Evolutionary conservation across 2,113 vertebrate species (phyloP), one percentile per base, ranked within the genome.

Genomic region (Lycaon pictus): DNA sequence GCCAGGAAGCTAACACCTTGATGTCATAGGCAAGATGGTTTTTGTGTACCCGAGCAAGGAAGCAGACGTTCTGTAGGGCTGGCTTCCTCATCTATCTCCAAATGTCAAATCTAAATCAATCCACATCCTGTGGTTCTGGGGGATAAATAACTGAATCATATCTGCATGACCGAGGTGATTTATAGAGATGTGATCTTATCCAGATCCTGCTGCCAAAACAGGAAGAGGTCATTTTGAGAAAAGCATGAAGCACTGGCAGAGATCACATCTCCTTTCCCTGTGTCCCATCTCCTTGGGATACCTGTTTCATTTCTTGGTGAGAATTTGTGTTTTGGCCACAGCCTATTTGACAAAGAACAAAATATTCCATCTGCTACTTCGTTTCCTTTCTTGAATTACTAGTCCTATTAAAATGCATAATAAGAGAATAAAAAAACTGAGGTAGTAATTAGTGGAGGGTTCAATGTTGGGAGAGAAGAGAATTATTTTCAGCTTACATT

Each of bases 381-480:
- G 23, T 74, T 93, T 93, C 65, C 65, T 93, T 37, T 72, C 82
- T 92, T 90, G 72, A 53, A 85, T 96, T 84, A 35, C 20, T 63
- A 90, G 82, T 72, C 11, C 63, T 88, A 19, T 88, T 97, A 35
- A 79, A 92, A 88, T 81, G 16, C n/a, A 85, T 79, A 32, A 25
- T 74, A 74, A 83, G 58, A 63, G 32, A 90, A 80, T 55, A 25
- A 58, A 77, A 80, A 80, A 83, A 7, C 48, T 13, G 80, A 79
- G 27, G 48, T 29, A 43, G 80, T 55, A 81, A 55, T 76, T 76
- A 62, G 11, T 25, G 25, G 23, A 74, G 5, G 17, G 51, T 3
- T 16, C 48, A 20, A 35, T 25, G 27, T 77, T 55, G 4, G 7
- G 0, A 90, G 53, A 58, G 19, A 77, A 74, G 94, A 79, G 7